These are phyloP conservation scores for Lycia hirtaria DNA, from an alignment of 2,888 invertebrate species.

Conservation along the genomic window DNA sequence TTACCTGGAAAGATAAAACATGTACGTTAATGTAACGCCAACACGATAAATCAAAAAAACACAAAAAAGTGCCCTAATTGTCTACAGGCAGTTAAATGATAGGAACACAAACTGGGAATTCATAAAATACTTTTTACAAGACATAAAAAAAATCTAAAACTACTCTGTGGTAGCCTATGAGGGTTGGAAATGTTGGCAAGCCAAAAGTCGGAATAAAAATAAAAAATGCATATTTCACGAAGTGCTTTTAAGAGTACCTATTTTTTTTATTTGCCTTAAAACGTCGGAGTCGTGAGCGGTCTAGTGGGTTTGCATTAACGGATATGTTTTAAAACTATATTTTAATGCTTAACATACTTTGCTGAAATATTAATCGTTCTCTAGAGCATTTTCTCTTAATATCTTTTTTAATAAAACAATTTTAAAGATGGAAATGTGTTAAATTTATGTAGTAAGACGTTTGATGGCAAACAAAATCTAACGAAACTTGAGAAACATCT, in stretches of 20 bases:
- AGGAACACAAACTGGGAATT: conserved; percentile 43
- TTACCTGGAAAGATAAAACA: conserved; percentile 63
- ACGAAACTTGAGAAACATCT: too few relatives aligned
- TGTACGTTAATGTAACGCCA: conserved; percentile 48
- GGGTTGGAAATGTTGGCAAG: conserved; percentile 16
- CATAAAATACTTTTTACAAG: conserved; percentile 57
- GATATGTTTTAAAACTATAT: conserved; percentile 5
- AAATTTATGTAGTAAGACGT: too few relatives aligned
- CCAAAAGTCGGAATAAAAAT: conserved; percentile 27
- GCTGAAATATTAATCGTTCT: conserved; percentile 1
- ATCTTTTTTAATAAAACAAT: not conserved
- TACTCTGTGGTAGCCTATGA: conserved; percentile 29
- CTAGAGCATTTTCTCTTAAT: not conserved
- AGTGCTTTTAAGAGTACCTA: conserved; percentile 30
- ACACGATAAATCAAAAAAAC: conserved; percentile 47
- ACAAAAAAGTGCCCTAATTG: conserved; percentile 47
- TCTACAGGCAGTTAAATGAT: conserved; percentile 48
- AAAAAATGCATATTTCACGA: conserved; percentile 27
- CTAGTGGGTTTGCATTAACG: conserved; percentile 23
- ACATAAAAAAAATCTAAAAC: conserved; percentile 57
- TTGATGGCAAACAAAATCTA: too few relatives aligned
- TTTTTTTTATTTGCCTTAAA: conserved; percentile 36
- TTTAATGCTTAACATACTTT: not conserved
- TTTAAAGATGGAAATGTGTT: too few relatives aligned
- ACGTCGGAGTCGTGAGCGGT: conserved; percentile 25